Conservation (phyloP, 2,888 invertebrate genomes). For the Tiliacea aurago region DNA sequence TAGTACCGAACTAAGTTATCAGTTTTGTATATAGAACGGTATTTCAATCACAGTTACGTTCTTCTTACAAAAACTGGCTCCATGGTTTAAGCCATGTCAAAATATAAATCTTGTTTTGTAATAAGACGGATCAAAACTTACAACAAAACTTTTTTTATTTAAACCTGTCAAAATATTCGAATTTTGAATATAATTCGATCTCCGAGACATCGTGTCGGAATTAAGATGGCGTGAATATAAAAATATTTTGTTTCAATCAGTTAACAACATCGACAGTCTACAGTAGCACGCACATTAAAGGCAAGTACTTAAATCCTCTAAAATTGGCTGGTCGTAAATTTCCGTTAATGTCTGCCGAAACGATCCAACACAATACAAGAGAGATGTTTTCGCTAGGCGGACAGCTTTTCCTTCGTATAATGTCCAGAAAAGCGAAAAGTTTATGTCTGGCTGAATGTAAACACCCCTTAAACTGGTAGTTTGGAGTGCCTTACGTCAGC, state of each 20-base stretch:
- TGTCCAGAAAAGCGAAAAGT: constrained; percentile 73
- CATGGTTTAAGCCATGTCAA: too few relatives aligned
- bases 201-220: background rate
- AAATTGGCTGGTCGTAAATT: constrained; percentile 82
- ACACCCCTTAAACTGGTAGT: constrained; percentile 72
- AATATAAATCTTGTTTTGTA: too few relatives aligned
- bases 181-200: constrained; percentile 29
- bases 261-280: constrained; percentile 63
- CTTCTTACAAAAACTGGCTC: too few relatives aligned
- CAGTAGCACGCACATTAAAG: constrained; percentile 71
- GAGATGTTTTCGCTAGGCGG: constrained; percentile 66
- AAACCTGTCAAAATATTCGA: constrained; percentile 34
- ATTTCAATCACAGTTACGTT: too few relatives aligned
- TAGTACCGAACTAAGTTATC: too few relatives aligned
- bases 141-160: constrained; percentile 14
- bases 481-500: constrained; percentile 53
- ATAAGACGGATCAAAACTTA: too few relatives aligned
- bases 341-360: constrained; percentile 79
- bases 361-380: constrained; percentile 77
- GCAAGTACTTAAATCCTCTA: constrained; percentile 80
- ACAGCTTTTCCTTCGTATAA: constrained; percentile 71
- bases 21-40: too few relatives aligned
- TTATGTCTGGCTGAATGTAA: constrained; percentile 72
- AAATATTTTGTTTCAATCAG: constrained; percentile 69
- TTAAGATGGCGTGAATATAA: constrained; percentile 57